Conservation (phyloP, 2,797 vertebrate genomes). For the Neostethus bicornis region DNA sequence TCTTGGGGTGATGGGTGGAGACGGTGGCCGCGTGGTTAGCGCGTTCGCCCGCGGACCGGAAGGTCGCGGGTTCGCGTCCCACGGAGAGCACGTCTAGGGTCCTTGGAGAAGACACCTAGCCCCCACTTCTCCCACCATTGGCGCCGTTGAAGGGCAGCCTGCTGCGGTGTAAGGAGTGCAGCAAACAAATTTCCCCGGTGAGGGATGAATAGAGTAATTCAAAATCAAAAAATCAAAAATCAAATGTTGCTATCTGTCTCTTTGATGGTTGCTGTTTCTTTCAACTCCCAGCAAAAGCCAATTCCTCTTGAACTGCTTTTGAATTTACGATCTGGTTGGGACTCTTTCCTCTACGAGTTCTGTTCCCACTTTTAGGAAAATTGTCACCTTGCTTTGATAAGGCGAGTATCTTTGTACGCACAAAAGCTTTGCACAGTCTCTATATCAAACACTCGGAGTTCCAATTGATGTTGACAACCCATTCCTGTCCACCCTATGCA, state of each 20-base stretch:
- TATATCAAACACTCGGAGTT: slow-evolving; percentile 66
- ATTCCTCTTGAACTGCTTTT: slow-evolving; percentile 37
- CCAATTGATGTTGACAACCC: slow-evolving; percentile 73
- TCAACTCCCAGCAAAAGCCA: slow-evolving; percentile 24
- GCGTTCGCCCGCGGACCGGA: too few relatives aligned
- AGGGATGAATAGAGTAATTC: too few relatives aligned
- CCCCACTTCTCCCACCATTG: too few relatives aligned
- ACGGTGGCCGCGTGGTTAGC: too few relatives aligned
- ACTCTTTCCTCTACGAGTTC: slow-evolving; percentile 37
- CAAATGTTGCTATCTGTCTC: neutral
- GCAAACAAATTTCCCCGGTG: too few relatives aligned
- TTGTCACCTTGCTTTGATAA: slow-evolving; percentile 37
- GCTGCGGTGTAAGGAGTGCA: too few relatives aligned
- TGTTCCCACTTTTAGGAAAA: slow-evolving; percentile 36
- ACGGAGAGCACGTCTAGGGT: too few relatives aligned
- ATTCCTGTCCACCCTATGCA: slow-evolving; percentile 40
- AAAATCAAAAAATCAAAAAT: too few relatives aligned
- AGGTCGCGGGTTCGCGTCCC: too few relatives aligned
- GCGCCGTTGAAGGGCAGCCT: too few relatives aligned
- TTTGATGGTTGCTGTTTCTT: neutral
- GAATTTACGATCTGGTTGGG: slow-evolving; percentile 44
- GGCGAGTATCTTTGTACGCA: slow-evolving; percentile 44
- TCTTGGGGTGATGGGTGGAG: too few relatives aligned
- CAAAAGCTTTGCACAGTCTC: slow-evolving; percentile 55
- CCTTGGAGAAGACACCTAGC: too few relatives aligned